Conservation (phyloP, 1,140 invertebrate species). For the Nixonia krombeini region DNA sequence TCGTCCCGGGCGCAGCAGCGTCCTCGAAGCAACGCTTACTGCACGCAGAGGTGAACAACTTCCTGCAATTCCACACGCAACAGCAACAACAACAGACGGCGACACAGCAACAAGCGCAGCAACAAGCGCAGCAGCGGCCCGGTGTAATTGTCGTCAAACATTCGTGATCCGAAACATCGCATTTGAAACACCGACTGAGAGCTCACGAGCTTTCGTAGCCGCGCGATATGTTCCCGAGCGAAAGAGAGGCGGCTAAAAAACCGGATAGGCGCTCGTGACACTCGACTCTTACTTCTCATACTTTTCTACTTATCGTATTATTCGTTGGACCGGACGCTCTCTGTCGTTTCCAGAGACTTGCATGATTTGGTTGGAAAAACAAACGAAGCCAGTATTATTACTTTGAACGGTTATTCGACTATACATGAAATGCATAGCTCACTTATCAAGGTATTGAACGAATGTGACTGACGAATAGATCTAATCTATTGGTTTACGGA, state of each 20-base stretch:
- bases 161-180: conserved; percentile 75
- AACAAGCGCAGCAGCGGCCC: conserved; percentile 80
- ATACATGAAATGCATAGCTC: no score
- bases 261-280: conserved; percentile 11
- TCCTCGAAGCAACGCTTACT: conserved; percentile 64
- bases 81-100: no score
- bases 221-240: not conserved
- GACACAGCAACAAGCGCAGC: conserved; percentile 74
- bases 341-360: no score
- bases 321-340: no score
- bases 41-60: conserved; percentile 77
- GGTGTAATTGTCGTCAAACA: conserved; percentile 89
- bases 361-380: no score
- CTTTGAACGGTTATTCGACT: no score
- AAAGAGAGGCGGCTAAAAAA: conserved; percentile 4
- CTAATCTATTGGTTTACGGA: no score
- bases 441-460: no score
- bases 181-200: conserved; percentile 48
- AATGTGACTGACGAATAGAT: no score
- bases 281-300: not conserved
- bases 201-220: conserved; percentile 30
- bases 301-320: not conserved
- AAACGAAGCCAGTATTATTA: no score
- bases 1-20: conserved; percentile 6
- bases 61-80: conserved; percentile 75